Conservation (phyloP, 64 coral and sea anemone species). For the Montipora efflorescens region DNA sequence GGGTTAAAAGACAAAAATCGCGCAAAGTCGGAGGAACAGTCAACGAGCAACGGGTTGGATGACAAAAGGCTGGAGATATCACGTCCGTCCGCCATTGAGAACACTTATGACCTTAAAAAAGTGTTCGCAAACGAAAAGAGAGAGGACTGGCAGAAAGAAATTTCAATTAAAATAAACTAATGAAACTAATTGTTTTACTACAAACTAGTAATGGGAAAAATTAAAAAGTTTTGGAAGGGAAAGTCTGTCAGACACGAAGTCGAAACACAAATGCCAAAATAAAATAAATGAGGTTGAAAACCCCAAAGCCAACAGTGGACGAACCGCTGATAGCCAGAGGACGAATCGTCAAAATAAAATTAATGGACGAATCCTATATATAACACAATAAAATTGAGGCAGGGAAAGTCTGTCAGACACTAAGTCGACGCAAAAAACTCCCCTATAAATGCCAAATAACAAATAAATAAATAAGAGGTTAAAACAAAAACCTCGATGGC, state of each 20-base stretch:
- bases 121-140: neutral
- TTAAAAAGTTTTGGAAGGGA: conserved; percentile 16
- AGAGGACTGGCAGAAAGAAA: conserved; percentile 39
- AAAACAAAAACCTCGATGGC: no score
- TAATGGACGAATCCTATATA: conserved; percentile 22
- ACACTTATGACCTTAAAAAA: no score
- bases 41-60: no score
- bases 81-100: no score
- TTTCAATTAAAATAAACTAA: conserved; percentile 10
- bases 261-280: conserved; percentile 31
- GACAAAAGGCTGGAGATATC: no score
- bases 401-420: conserved; percentile 49
- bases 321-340: conserved; percentile 11
- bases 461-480: no score
- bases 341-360: conserved; percentile 22
- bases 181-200: conserved; percentile 24
- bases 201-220: conserved; percentile 6
- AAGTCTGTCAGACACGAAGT: conserved; percentile 48
- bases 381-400: conserved; percentile 21
- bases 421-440: conserved; percentile 42
- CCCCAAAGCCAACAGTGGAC: conserved; percentile 12
- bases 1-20: no score
- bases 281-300: conserved; percentile 46
- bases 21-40: no score
- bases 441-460: neutral